Evolutionary conservation across 1,140 invertebrate genomes (phyloP).

Genomic region (Diuraphis noxia): DNA sequence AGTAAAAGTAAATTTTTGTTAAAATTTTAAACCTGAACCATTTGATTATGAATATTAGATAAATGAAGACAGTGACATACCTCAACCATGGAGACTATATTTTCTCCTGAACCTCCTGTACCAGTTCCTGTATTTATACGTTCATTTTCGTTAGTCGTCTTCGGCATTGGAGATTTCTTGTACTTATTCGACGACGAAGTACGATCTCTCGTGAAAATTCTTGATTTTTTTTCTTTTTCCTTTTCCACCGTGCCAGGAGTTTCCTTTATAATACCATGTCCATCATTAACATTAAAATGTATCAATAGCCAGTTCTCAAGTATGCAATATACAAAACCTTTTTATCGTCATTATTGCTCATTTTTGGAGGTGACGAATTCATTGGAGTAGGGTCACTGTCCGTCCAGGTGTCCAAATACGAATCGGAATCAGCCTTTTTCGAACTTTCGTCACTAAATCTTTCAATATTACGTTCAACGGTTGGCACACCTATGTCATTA

Average conservation of each 20-base stretch:
- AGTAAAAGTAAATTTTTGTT: neutral
- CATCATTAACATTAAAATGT: neutral
- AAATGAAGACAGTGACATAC: neutral
- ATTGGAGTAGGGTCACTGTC: constrained; percentile 65
- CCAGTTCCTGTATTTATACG: neutral
- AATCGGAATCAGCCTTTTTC: constrained; percentile 68
- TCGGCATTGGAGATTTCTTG: constrained; percentile 54
- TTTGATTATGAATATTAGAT: neutral
- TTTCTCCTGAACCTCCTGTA: neutral
- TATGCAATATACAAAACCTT: constrained; percentile 30
- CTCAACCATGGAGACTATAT: neutral
- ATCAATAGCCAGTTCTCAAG: neutral
- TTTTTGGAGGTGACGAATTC: constrained; percentile 62
- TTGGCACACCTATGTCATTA: neutral
- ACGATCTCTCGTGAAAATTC: constrained; percentile 57
- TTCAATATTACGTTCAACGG: constrained; percentile 58
- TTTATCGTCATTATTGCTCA: constrained; percentile 43
- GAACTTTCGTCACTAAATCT: constrained; percentile 68
- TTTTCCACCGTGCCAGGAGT: neutral
- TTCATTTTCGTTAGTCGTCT: neutral
- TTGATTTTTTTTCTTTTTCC: constrained; percentile 57
- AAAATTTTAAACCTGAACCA: neutral
- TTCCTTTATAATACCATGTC: neutral
- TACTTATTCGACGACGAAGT: constrained; percentile 57
- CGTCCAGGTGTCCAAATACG: constrained; percentile 66